phyloP scores from a whole-genome alignment of 2,888 invertebrate species.

The Timema podura region DNA sequence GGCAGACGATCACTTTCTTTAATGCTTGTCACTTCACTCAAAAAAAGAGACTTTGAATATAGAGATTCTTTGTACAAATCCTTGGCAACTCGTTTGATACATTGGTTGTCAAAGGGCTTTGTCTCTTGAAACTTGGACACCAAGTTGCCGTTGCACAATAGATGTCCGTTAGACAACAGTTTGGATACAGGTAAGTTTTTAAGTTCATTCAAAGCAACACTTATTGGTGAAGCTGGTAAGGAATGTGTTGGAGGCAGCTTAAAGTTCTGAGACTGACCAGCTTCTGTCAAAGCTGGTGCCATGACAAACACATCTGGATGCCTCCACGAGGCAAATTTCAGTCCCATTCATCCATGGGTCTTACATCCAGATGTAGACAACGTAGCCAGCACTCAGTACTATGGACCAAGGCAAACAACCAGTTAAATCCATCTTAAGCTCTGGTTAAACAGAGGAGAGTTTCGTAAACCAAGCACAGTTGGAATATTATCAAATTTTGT shows the following conservation, averaged over 20 bases:
- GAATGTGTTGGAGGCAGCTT: conserved; percentile 41
- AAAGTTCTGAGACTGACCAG: conserved; percentile 44
- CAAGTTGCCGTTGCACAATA: conserved; percentile 12
- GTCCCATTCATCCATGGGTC: conserved; percentile 40
- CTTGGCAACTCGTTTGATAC: conserved; percentile 22
- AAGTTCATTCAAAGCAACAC: conserved; percentile 25
- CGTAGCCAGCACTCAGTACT: neutral
- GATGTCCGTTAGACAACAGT: conserved; percentile 21
- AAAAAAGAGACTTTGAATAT: neutral
- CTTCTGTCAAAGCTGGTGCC: conserved; percentile 91
- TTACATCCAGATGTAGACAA: conserved; percentile 11
- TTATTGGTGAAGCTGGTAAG: conserved; percentile 26
- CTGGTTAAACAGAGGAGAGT: neutral
- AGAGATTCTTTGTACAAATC: conserved; percentile 21
- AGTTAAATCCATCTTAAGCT: neutral
- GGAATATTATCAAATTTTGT: too few species aligned
- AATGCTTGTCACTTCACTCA: too few species aligned
- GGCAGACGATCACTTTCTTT: conserved; percentile 28
- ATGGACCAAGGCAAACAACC: neutral
- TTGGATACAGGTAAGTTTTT: conserved; percentile 24
- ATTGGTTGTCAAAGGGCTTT: conserved; percentile 20
- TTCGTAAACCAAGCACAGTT: too few species aligned
- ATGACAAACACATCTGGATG: conserved; percentile 70
- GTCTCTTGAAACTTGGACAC: conserved; percentile 16
- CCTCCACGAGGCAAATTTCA: conserved; percentile 47